Evolutionary conservation across 2,113 vertebrate genomes (phyloP), one percentile per base, ranked within the genome.

Genomic region (Gymnocephalus cernua): DNA sequence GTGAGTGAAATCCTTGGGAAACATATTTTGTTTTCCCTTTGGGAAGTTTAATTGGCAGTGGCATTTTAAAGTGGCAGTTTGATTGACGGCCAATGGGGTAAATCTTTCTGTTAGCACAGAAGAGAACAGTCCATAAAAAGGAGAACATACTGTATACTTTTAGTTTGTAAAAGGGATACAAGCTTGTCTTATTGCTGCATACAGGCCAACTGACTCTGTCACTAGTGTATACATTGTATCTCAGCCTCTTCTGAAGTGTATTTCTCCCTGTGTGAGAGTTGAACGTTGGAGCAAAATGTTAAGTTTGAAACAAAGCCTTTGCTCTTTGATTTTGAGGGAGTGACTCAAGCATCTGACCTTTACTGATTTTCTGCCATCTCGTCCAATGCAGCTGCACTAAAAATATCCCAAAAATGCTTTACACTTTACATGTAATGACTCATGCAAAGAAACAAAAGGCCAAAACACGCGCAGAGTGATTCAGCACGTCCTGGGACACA

Each of bases 281-380:
- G 38, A 56, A 66, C 47, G 59, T 71, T 75, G 29, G 66, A 38
- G 50, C 35, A 23, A 73, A 84, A 77, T 80, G 65, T 82, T 72
- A 56, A 78, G 65, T 82, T 87, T 21, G 63, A 83, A 77, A 73
- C 65, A 59, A 32, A 80, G 61, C 54, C 32, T 69, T 74, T 71
- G 83, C 77, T 86, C 74, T 88, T 84, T 88, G 84, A 57, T 58
- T 90, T n/a, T 63, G 78, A 87, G 48, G 27, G 79, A 80, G 56
- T 29, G 77, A 80, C 77, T 29, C 75, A 64, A 9, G 71, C 61
- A 16, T 53, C 58, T 83, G 87, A 86, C 79, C 81, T 85, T 89
- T 88, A 23, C 73, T 79, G 84, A 85, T 79, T 83, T 85, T 74
- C 86, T 3, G 57, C 66, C 79, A 35, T 16, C 70, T 67, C 51